A percentile compares a stretch with the other conserved stretches of the same genome.
These are phyloP conservation scores for Pongo abelii DNA, from an alignment of 2,113 vertebrate genomes.

Conservation along the genomic window DNA sequence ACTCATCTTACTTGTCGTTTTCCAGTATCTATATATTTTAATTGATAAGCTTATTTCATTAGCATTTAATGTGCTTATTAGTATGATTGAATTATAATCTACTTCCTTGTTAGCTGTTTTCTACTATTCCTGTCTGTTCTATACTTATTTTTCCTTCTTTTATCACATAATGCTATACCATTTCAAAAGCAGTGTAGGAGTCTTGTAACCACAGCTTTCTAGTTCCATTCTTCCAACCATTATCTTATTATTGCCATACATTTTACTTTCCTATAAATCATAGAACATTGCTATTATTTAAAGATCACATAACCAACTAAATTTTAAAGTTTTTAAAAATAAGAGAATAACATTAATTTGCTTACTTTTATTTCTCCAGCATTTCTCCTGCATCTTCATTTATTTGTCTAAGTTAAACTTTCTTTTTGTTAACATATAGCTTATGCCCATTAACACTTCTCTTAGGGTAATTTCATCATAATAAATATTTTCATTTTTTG, in stretches of 20 bases:
- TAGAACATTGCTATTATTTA: not conserved
- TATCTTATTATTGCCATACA: not conserved
- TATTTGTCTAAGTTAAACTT: not conserved
- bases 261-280: not conserved
- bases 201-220: not conserved
- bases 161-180: no score
- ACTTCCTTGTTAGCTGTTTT: not conserved
- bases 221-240: not conserved
- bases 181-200: no score
- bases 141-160: not conserved
- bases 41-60: not conserved
- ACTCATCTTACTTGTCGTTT: not conserved
- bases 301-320: not conserved
- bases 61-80: not conserved
- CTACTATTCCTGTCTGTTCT: not conserved
- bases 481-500: not conserved
- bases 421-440: not conserved
- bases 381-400: not conserved
- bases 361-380: not conserved
- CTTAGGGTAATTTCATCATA: not conserved
- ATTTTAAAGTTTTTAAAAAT: not conserved
- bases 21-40: not conserved
- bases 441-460: not conserved
- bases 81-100: not conserved
- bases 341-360: not conserved